Base-by-base conservation (phyloP, 37 sponge, comb jelly and placozoan species). In the Diacarnus erythraeanus region DNA sequence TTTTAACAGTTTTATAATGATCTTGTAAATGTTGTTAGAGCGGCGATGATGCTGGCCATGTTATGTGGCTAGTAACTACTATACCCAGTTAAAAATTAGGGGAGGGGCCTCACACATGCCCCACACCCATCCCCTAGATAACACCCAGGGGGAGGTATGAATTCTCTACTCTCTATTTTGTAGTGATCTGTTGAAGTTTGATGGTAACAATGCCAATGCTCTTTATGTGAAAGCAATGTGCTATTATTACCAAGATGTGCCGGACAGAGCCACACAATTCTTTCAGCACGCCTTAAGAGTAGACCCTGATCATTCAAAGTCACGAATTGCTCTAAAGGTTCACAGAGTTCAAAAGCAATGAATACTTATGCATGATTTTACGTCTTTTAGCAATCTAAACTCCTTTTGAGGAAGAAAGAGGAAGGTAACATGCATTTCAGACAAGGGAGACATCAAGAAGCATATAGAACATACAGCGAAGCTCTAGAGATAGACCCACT, bases 141-240 rank as follows among this genome's bases (percentile, higher is more conserved):
- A n/a, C n/a, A n/a, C n/a, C n/a, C n/a, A n/a, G n/a, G n/a, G n/a
- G n/a, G n/a, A n/a, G n/a, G n/a, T n/a, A n/a, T n/a, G n/a, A n/a
- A n/a, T n/a, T n/a, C n/a, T n/a, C n/a, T n/a, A 26, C 22, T 26
- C 41, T 21, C 6, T 69, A 33, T 22, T 21, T 27, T 66, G 2
- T 82, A 99, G 95, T 84, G 97, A 90, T 39, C 27, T 94, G 20
- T 74, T 99, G 10, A 75, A 87, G 64, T 41, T 10, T 21, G 87
- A 96, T 73, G 38, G 75, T n/a, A 72, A 80, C 44, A 96, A 95
- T 82, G 84, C 86, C 42, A 97, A 96, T 84, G 97, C 97, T 41
- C 77, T 96, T n/a, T 99, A 94, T 51, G 88, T 96, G 9, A 89
- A 91, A 38, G 99, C 91, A 1, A 64, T 99, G 72, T 90, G 94